A percentile compares a stretch with the other conserved stretches of the same genome.
phyloP scores from a whole-genome alignment of 2,888 invertebrate species.

The Cryptus armator region DNA sequence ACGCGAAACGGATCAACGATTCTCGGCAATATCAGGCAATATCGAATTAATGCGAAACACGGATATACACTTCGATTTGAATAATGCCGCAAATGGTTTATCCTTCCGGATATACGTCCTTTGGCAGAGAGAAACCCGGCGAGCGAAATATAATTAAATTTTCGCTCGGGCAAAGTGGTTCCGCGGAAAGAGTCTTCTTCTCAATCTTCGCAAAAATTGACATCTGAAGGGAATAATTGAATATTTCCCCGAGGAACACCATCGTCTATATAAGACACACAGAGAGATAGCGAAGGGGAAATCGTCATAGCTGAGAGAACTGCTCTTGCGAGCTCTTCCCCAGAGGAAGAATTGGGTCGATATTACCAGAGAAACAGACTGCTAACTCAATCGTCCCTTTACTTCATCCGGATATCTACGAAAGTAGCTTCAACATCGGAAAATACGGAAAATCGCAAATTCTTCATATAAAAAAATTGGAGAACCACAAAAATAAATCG shows the following conservation, averaged over 20 bases:
- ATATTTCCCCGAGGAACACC: constrained; percentile 75
- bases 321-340: constrained; percentile 50
- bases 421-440: constrained; percentile 14
- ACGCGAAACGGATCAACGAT: constrained; percentile 29
- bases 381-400: constrained; percentile 53
- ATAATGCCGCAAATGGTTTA: constrained; percentile 73
- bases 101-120: constrained; percentile 65
- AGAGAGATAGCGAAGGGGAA: constrained; percentile 40
- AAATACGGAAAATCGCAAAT: constrained; percentile 11
- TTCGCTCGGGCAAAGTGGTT: constrained; percentile 73
- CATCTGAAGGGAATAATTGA: constrained; percentile 78
- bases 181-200: constrained; percentile 57
- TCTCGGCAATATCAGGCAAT: constrained; percentile 44
- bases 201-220: constrained; percentile 72
- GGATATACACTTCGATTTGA: constrained; percentile 77
- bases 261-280: constrained; percentile 64
- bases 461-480: neutral
- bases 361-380: constrained; percentile 52
- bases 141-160: constrained; percentile 73
- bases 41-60: constrained; percentile 72
- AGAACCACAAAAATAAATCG: neutral
- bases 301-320: constrained; percentile 54
- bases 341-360: constrained; percentile 56
- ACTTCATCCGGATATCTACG: constrained; percentile 12
- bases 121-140: constrained; percentile 66